Percentiles rank a stretch among this genome's conserved stretches.
Conservation (phyloP, 2,113 vertebrate species). For the Rhea pennata region DNA sequence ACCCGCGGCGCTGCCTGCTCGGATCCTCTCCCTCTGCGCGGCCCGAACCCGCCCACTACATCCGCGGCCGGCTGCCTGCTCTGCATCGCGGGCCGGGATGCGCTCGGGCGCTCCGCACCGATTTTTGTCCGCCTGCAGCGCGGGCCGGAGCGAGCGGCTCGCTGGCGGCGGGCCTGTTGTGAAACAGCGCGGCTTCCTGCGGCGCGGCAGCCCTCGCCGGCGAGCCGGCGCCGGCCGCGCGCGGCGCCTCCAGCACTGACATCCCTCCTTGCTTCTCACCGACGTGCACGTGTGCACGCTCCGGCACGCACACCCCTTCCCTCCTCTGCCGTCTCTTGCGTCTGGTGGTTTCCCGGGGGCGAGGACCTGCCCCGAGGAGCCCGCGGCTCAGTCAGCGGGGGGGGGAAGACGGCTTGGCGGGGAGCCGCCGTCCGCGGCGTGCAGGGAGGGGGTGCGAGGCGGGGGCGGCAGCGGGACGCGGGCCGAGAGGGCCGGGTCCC, state of each 20-base stretch:
- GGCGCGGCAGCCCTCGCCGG: slow-evolving; percentile 29
- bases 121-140: neutral
- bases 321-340: neutral
- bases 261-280: slow-evolving; percentile 31
- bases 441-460: neutral
- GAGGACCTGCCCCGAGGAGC: neutral
- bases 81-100: neutral
- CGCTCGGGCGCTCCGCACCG: neutral
- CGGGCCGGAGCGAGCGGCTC: neutral
- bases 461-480: neutral
- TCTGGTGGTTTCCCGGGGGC: neutral
- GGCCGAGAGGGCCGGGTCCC: neutral
- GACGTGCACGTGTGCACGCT: slow-evolving; percentile 49
- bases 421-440: neutral
- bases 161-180: slow-evolving; percentile 34
- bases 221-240: neutral
- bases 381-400: neutral
- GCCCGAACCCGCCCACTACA: accelerated
- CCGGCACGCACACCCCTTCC: slow-evolving; percentile 11
- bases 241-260: slow-evolving; percentile 33
- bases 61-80: neutral
- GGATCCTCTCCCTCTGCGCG: neutral
- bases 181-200: slow-evolving; percentile 25
- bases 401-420: neutral
- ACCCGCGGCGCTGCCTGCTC: accelerated